Evolutionary conservation across 2,113 vertebrate species (phyloP), one percentile per base, ranked within the genome.

Genomic region (Cairina moschata): DNA sequence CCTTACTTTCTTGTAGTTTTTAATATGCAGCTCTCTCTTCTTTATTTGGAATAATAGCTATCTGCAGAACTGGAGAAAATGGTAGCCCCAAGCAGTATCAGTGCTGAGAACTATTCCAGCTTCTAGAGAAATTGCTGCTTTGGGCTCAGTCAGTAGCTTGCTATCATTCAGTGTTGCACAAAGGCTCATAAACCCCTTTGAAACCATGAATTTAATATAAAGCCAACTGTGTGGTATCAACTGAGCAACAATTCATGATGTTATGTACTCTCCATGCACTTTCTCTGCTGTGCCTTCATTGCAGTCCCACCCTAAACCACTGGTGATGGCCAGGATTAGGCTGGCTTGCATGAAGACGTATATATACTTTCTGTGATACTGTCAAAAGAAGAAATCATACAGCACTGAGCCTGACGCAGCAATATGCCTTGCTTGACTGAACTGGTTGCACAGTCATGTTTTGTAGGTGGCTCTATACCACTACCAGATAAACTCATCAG

Each of bases 191-290:
- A 67, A 67, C 2, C 6, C 32, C 55, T 48, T 36, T 40, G 29
- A 20, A 71, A 56, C 3, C 32, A 38, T 0, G 1, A 82, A 16
- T 32, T 46, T 40, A 56, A 54, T 22, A 60, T 17, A 46, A 76
- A 68, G 75, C 5, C 4, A 48, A 28, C 11, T 7, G 31, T 4
- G 3, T 25, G 26, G 10, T 22, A 34, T 10, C 34, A 87, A 1
- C 2, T 42, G 34, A 48, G 34, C 34, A 88, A 52, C 0, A 1
- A 8, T 1, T 4, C 2, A 5, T 13, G 32, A 34, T 0, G 17
- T 2, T 32, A 13, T 31, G 8, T 2, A 23, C 3, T 72, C 25
- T 18, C n/a, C 36, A 26, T 11, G 12, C 4, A 52, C 22, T 2
- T 84, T 17, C 42, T 67, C 22, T 68, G 50, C 9, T 17, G 52